Conservation (phyloP, 2,888 invertebrate genomes). For the Stratiomys singularior region DNA sequence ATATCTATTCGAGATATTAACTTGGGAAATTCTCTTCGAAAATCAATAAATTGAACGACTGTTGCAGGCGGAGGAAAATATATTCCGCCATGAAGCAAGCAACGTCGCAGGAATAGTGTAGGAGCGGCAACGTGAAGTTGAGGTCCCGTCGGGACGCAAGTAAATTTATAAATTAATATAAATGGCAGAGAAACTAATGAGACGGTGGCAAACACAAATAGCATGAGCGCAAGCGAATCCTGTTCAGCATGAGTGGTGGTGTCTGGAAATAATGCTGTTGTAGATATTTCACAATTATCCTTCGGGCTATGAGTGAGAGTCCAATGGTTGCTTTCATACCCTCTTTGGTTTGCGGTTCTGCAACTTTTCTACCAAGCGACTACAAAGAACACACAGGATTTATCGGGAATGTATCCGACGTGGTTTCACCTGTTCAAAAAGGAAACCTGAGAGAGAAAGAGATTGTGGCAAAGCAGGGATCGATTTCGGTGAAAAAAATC, state of each 20-base stretch:
- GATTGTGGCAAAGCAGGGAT: too few relatives aligned
- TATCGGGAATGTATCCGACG: background rate
- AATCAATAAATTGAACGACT: slow-evolving; percentile 17
- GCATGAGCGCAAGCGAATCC: background rate
- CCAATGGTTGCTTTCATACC: background rate
- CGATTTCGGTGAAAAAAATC: slow-evolving; percentile 25
- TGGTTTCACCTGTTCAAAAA: background rate
- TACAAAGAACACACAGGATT: background rate
- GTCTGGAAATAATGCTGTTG: slow-evolving; percentile 23
- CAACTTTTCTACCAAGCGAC: background rate
- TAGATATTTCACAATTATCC: slow-evolving; percentile 40
- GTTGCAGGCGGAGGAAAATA: background rate
- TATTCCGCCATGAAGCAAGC: background rate
- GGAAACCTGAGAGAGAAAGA: background rate
- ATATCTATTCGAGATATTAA: background rate
- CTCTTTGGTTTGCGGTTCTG: background rate
- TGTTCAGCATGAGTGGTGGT: background rate
- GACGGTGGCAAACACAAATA: slow-evolving; percentile 19
- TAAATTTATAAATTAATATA: slow-evolving; percentile 40
- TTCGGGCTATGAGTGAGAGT: background rate
- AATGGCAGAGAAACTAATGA: slow-evolving; percentile 35
- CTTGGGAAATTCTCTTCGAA: background rate
- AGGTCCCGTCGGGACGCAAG: slow-evolving; percentile 1
- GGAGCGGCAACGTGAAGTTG: background rate
- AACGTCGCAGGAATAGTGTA: background rate